These are phyloP conservation scores for Ariolimax columbianus DNA, from an alignment of 2,888 invertebrate genomes.

Conservation along the genomic window DNA sequence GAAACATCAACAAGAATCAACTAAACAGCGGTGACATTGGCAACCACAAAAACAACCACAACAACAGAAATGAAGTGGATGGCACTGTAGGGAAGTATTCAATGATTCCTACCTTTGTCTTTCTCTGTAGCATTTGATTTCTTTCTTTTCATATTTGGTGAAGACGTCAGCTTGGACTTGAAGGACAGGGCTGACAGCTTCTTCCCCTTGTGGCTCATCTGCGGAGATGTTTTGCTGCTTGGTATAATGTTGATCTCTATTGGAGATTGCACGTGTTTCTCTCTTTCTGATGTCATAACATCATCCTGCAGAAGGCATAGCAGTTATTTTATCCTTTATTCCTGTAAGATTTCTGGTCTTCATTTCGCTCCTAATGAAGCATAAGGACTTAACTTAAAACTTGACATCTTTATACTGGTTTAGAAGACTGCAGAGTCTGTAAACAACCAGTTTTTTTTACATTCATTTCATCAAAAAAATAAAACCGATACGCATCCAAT, in stretches of 20 bases:
- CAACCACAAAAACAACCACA: no score
- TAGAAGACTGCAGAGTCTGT: no score
- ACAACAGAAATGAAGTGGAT: no score
- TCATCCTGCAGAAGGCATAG: conserved; percentile 36
- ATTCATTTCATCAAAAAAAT: no score
- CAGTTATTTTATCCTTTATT: no score
- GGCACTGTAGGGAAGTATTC: background rate
- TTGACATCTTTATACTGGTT: no score
- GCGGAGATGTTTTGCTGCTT: conserved; percentile 47
- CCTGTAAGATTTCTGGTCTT: no score
- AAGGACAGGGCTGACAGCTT: conserved; percentile 81
- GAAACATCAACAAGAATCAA: background rate
- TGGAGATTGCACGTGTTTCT: conserved; percentile 18
- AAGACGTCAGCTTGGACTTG: conserved; percentile 83
- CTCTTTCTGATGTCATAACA: conserved; percentile 21
- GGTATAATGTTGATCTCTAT: conserved; percentile 33
- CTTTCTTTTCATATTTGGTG: conserved; percentile 84
- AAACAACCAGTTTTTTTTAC: no score
- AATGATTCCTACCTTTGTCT: conserved; percentile 58
- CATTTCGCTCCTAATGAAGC: no score
- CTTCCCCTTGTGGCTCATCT: conserved; percentile 59
- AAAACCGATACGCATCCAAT: no score
- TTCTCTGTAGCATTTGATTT: conserved; percentile 62
- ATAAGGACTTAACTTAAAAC: no score
- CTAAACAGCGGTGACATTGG: background rate